phyloP scores from a whole-genome alignment of 2,113 vertebrate genomes.

The Gnathonemus echidnorhynchus region DNA sequence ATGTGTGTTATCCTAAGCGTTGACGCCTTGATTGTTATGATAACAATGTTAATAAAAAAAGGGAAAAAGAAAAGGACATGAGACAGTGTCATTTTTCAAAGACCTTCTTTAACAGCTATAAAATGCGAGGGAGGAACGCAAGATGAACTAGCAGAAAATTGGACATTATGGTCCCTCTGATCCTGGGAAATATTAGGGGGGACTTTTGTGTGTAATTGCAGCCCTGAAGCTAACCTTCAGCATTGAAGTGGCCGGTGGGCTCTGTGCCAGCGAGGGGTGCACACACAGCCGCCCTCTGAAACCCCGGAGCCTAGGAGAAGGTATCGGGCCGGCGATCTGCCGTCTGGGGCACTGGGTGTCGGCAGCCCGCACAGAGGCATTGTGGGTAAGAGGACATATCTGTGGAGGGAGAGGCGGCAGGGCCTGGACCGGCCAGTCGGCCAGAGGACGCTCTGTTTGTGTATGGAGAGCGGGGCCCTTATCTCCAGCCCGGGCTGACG shows the following conservation, averaged over 20 bases:
- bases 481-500: constrained; percentile 84
- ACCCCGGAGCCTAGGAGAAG: constrained; percentile 48
- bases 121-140: not conserved
- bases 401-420: constrained; percentile 19
- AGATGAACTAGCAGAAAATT: not conserved
- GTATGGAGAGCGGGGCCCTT: constrained; percentile 71
- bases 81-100: not conserved
- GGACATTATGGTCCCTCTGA: not conserved
- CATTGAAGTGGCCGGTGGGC: not conserved
- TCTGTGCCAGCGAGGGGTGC: not conserved
- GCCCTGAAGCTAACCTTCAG: constrained; percentile 33
- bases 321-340: constrained; percentile 52
- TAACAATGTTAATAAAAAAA: not conserved
- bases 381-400: constrained; percentile 33
- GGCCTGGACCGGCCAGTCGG: constrained; percentile 51
- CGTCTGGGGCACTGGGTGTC: constrained; percentile 53
- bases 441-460: constrained; percentile 74
- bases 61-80: not conserved
- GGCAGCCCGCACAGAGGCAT: constrained; percentile 49
- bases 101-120: not conserved
- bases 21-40: not conserved
- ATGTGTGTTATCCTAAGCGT: not conserved
- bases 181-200: constrained; percentile 18
- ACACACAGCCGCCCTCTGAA: constrained; percentile 46
- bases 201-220: constrained; percentile 39